These are phyloP conservation scores for Aphelenchoides bicaudatus DNA, from an alignment of 2,888 invertebrate species.

Conservation along the genomic window DNA sequence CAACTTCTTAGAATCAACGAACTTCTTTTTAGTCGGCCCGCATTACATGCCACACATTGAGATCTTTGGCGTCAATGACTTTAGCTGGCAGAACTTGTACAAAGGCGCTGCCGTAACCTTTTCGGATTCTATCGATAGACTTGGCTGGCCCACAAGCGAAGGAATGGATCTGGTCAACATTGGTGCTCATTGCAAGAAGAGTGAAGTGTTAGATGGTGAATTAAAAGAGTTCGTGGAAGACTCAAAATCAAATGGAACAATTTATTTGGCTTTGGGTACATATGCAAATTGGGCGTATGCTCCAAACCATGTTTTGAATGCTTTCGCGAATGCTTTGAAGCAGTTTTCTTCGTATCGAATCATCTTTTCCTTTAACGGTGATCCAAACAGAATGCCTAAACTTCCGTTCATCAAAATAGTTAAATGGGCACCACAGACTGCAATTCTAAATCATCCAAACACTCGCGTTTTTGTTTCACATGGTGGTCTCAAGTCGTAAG, in stretches of 20 bases:
- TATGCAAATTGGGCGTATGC: slow-evolving; percentile 30
- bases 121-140: slow-evolving; percentile 29
- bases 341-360: slow-evolving; percentile 25
- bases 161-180: slow-evolving; percentile 29
- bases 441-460: slow-evolving; percentile 30
- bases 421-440: slow-evolving; percentile 37
- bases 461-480: slow-evolving; percentile 35
- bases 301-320: slow-evolving; percentile 22
- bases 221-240: slow-evolving; percentile 31
- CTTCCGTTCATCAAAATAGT: slow-evolving; percentile 25
- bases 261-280: slow-evolving; percentile 35
- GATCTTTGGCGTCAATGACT: slow-evolving; percentile 31
- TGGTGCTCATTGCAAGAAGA: slow-evolving; percentile 29
- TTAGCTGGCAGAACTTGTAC: slow-evolving; percentile 30
- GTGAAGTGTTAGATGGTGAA: slow-evolving; percentile 17
- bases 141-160: slow-evolving; percentile 34
- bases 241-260: slow-evolving; percentile 27
- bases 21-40: slow-evolving; percentile 25
- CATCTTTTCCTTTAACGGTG: slow-evolving; percentile 33
- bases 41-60: slow-evolving; percentile 28
- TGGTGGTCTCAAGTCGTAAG: slow-evolving; percentile 39
- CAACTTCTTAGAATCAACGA: slow-evolving; percentile 5
- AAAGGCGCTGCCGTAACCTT: slow-evolving; percentile 23
- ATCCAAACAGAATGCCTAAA: neutral
- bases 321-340: slow-evolving; percentile 26